A percentile compares a stretch with the other conserved stretches of the same genome.
These are phyloP conservation scores for Hippocampus barbouri DNA, from an alignment of 2,113 vertebrate species.

Conservation along the genomic window DNA sequence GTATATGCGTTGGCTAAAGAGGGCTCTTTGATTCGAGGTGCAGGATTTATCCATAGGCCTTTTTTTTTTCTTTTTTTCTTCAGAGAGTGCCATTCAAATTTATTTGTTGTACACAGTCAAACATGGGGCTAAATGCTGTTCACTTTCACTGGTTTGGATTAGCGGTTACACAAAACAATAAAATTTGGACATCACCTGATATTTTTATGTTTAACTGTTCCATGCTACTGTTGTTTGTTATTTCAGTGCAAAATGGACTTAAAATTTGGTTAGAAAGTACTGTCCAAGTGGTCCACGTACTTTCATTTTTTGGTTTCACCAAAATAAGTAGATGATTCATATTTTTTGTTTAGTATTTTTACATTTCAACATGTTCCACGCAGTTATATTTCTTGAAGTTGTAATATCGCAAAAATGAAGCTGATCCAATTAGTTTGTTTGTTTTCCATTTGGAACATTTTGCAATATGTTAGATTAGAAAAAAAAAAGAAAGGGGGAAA, in stretches of 20 bases:
- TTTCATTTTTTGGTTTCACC: background rate
- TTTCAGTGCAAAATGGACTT: background rate
- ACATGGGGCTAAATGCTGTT: constrained; percentile 61
- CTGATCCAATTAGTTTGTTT: background rate
- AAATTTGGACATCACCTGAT: background rate
- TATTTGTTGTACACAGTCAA: constrained; percentile 65
- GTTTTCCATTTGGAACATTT: background rate
- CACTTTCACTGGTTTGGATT: constrained; percentile 6
- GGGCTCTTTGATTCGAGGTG: constrained; percentile 78
- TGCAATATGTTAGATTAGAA: background rate
- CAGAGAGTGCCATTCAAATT: constrained; percentile 68
- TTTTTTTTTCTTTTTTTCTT: constrained; percentile 44
- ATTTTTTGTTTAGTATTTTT: background rate
- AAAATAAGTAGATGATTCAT: background rate
- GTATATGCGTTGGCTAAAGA: constrained; percentile 79
- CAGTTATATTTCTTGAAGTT: too few relatives aligned
- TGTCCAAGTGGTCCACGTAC: background rate
- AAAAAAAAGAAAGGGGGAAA: too few relatives aligned
- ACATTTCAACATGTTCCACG: background rate
- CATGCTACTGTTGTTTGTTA: background rate
- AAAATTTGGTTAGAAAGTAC: background rate
- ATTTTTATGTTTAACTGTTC: background rate
- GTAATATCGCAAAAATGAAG: background rate
- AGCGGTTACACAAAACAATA: background rate
- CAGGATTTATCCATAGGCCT: constrained; percentile 75